Evolutionary conservation across 2,888 invertebrate species (phyloP).

Genomic region (Pammene fasciana): DNA sequence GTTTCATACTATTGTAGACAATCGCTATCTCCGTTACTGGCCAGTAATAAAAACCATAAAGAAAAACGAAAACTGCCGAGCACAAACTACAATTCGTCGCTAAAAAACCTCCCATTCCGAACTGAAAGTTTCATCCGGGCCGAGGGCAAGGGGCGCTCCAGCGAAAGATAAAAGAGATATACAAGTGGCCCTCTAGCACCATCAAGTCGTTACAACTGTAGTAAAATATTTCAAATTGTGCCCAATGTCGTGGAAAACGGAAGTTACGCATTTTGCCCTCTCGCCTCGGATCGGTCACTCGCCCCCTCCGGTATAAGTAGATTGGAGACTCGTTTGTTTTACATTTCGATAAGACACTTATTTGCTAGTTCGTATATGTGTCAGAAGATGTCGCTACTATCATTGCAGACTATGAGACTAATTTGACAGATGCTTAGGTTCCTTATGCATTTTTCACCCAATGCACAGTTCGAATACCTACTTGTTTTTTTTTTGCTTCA

Average conservation of each 20-base stretch:
- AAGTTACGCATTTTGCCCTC: conserved; percentile 73
- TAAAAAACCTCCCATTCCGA: conserved; percentile 65
- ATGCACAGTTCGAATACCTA: no score
- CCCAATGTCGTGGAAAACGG: conserved; percentile 83
- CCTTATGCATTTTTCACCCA: no score
- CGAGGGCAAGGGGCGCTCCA: conserved; percentile 74
- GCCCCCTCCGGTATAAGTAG: conserved; percentile 42
- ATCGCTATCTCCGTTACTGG: neutral
- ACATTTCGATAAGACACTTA: conserved; percentile 40
- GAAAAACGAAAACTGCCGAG: conserved; percentile 43
- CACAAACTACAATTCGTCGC: conserved; percentile 55
- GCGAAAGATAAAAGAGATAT: conserved; percentile 83
- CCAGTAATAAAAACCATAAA: conserved; percentile 32
- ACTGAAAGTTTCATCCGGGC: conserved; percentile 62
- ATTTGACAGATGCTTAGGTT: no score
- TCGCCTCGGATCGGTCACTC: conserved; percentile 45
- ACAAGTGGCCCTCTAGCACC: conserved; percentile 82
- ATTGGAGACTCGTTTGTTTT: conserved; percentile 38
- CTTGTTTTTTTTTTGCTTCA: no score
- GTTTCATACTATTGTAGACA: conserved; percentile 4
- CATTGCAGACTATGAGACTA: no score
- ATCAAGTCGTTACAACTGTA: conserved; percentile 83
- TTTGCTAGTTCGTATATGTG: conserved; percentile 5
- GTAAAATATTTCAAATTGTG: conserved; percentile 84
- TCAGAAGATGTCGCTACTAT: neutral